phyloP scores from a whole-genome alignment of 2,797 vertebrate species.

The Pangasius larnaudii region DNA sequence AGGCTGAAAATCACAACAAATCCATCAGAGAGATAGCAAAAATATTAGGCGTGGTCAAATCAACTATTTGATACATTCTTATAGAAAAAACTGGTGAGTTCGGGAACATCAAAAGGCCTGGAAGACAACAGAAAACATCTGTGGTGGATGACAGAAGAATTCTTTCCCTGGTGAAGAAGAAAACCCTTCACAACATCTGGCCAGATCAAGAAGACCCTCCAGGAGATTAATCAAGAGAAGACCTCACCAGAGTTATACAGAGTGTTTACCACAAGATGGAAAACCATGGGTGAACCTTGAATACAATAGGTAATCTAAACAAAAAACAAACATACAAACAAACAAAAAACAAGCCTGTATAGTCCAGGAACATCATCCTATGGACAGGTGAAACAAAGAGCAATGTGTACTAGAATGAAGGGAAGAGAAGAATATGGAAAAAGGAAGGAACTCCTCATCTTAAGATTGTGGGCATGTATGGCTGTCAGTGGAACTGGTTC shows the following conservation, averaged over 20 bases:
- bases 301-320: neutral
- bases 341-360: neutral
- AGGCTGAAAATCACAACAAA: slow-evolving; percentile 53
- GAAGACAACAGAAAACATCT: neutral
- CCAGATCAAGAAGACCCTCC: neutral
- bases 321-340: no score
- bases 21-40: neutral
- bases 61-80: neutral
- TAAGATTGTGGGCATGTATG: neutral
- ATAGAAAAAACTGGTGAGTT: neutral
- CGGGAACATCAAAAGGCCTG: neutral
- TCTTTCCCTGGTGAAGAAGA: neutral
- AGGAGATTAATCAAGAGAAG: neutral
- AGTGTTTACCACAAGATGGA: neutral
- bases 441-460: neutral
- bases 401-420: neutral
- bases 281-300: neutral
- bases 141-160: no score
- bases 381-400: neutral
- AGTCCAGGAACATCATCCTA: neutral
- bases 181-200: neutral
- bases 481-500: neutral
- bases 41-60: neutral
- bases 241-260: neutral
- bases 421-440: neutral